Evolutionary conservation across 2,797 vertebrate genomes (phyloP), one percentile per base, ranked within the genome.

Genomic region (Rhinogobio ventralis): DNA sequence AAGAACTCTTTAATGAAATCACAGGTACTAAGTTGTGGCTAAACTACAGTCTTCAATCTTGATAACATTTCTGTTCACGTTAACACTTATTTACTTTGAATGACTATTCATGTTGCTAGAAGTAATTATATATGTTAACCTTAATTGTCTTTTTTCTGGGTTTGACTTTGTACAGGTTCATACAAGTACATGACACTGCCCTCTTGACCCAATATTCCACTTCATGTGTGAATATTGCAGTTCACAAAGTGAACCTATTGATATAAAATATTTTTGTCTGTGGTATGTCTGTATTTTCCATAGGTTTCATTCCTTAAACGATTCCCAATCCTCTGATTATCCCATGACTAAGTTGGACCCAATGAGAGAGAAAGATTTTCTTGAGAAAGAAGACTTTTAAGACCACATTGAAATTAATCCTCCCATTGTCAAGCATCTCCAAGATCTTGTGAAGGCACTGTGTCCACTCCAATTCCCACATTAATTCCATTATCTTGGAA

Each of bases 281-380:
- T 79, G 6, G 25, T 33, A 66, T 23, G 17, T 79, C 45, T 49
- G 10, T 51, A 20, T 66, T 66, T 68, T 20, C 2, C 46, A 39
- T 36, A 25, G 3, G 17, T 75, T 42, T 60, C 15, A 83, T 78
- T 84, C 45, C 49, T 69, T 74, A 74, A 25, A 83, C 14, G n/a
- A 74, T 67, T 72, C 45, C 36, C 14, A 30, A 14, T 5, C 51
- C 39, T 83, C 67, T 72, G 75, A 69, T 39, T 82, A 88, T 91
- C 93, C 79, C 91, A 91, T 93, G 92, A 92, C 91, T 89, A 19
- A 62, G 82, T 87, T 66, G 86, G 89, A 88, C 88, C 87, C 81
- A 66, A 81, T 90, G 87, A 90, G 84, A 90, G 83, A 83, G 73
- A 71, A 85, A 82, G 28, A 81, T 11, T 19, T 86, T 90, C 71